A percentile compares a stretch with the other conserved stretches of the same genome.
Evolutionary conservation across 1,140 invertebrate species (phyloP).

Genomic region (Pectinophora gossypiella): DNA sequence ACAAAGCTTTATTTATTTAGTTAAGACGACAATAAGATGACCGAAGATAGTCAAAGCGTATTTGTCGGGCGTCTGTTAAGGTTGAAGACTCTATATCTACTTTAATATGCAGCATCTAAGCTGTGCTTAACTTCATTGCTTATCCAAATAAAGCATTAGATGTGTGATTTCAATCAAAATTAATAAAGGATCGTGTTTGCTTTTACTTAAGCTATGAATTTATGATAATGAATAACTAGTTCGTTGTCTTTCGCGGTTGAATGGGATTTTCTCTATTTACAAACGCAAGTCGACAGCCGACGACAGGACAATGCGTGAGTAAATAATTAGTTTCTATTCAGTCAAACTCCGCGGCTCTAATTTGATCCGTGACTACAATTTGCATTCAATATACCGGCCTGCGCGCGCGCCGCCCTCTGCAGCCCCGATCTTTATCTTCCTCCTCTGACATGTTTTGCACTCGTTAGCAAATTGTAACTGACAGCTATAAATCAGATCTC

Average conservation of each 20-base stretch:
- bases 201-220: too few relatives aligned
- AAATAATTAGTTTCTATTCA: slow-evolving; percentile 46
- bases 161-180: too few relatives aligned
- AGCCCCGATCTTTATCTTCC: slow-evolving; percentile 45
- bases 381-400: slow-evolving; percentile 37
- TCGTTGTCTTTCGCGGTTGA: too few relatives aligned
- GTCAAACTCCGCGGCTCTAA: slow-evolving; percentile 22
- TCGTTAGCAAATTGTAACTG: slow-evolving; percentile 58
- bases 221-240: too few relatives aligned
- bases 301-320: slow-evolving; percentile 40
- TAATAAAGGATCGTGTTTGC: too few relatives aligned
- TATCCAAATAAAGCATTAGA: too few relatives aligned
- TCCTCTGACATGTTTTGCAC: slow-evolving; percentile 44
- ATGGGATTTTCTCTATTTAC: slow-evolving; percentile 18
- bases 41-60: too few relatives aligned
- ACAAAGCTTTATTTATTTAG: not conserved
- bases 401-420: slow-evolving; percentile 12
- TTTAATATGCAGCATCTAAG: too few relatives aligned
- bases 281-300: slow-evolving; percentile 8
- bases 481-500: slow-evolving; percentile 44
- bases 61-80: too few relatives aligned
- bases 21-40: not conserved
- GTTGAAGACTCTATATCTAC: too few relatives aligned
- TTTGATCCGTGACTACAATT: slow-evolving; percentile 34
- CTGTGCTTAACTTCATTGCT: too few relatives aligned